These are phyloP conservation scores for Antheraea yamamai DNA, from an alignment of 2,888 invertebrate genomes.

Conservation along the genomic window DNA sequence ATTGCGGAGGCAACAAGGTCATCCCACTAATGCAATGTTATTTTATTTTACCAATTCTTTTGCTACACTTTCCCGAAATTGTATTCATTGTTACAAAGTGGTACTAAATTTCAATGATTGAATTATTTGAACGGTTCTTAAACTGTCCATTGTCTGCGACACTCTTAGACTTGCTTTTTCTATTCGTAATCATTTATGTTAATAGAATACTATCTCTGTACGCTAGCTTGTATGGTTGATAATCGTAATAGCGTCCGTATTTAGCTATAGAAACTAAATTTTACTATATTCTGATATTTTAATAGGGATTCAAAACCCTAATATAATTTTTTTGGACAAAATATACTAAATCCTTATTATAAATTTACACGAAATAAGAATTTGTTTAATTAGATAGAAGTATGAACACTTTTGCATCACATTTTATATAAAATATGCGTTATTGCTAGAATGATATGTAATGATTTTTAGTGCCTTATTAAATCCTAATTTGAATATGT, in stretches of 20 bases:
- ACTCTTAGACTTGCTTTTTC: neutral
- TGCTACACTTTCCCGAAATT: slow-evolving; percentile 19
- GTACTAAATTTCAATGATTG: slow-evolving; percentile 6
- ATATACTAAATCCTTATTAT: neutral
- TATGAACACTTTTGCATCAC: neutral
- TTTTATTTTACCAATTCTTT: slow-evolving; percentile 32
- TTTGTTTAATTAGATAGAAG: neutral
- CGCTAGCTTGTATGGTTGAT: neutral
- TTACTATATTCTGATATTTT: neutral
- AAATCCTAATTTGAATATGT: neutral
- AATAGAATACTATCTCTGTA: neutral
- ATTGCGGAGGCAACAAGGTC: slow-evolving; percentile 55
- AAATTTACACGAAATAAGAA: neutral
- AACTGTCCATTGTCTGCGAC: neutral
- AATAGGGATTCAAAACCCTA: neutral
- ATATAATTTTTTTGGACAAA: neutral
- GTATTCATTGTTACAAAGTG: slow-evolving; percentile 16
- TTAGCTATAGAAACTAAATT: neutral
- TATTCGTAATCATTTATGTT: neutral
- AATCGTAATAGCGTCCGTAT: neutral
- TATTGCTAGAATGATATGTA: neutral
- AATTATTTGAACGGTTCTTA: slow-evolving; percentile 1
- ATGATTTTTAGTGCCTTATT: neutral
- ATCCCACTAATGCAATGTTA: slow-evolving; percentile 47
- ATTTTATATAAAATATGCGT: neutral